Base-by-base conservation (phyloP, 1,140 invertebrate species). In the Ditylenchus dipsaci region DNA sequence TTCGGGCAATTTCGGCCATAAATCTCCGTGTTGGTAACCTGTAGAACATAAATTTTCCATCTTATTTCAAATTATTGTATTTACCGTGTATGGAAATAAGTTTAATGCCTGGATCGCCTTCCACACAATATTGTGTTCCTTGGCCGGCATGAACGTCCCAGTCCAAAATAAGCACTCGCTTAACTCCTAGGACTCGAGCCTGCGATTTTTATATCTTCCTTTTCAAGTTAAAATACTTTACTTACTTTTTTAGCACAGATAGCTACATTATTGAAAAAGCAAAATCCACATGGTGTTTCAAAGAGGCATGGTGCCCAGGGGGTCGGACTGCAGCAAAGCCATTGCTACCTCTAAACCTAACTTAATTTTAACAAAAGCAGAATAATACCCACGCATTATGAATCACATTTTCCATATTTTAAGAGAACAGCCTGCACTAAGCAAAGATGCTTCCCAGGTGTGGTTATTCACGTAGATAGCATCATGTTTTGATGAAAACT, bases 71-170 rank as follows among this genome's bases (percentile, higher is more conserved):
- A n/a, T 45, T 45, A 13, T 45, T 13, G n/a, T 45, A 45, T n/a
- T 13, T 13, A 45, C 93, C 92, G 86, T 98, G 95, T 71, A 96
- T 92, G 0, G 95, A 97, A 85, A 97, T 93, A 83, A 97, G 96
- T 13, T 97, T 84, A 38, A 98, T 93, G 80, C 92, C 91, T 80
- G 75, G 86, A 85, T 70, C 78, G 38, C 92, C 86, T 81, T 97
- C 96, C 85, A 97, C 97, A 87, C 90, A 90, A 79, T 91, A 89
- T 80, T 98, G 95, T 0, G 91, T 95, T 0, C 90, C 94, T 86
- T 95, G 92, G 0, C 92, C 93, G 84, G 95, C 93, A 85, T 96
- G 93, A 15, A 95, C 90, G 85, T 98, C 95, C 89, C 92, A 96
- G 84, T 98, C 95, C 0, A 98, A 89, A 72, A 84, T 84, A 11